A percentile compares a stretch with the other conserved stretches of the same genome.
Conservation (phyloP, 23 tunicate genomes). For the Halocynthia roretzi region DNA sequence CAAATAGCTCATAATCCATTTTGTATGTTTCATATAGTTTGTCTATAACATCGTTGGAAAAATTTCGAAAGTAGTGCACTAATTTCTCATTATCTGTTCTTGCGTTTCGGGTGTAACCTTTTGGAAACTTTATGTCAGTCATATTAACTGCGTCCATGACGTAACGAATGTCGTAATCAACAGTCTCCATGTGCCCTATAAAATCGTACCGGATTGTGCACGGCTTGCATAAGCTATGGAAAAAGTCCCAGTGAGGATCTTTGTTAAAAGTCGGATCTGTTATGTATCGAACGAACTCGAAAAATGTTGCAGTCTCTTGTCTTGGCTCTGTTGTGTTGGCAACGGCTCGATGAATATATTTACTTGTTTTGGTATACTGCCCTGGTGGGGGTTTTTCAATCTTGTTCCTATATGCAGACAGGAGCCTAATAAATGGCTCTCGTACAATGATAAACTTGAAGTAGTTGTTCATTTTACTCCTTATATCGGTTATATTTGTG, state of each 20-base stretch:
- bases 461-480: background rate
- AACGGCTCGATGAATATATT: background rate
- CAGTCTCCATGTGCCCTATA: conserved; percentile 14
- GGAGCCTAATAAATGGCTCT: conserved; percentile 10
- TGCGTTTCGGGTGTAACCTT: background rate
- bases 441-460: conserved; percentile 14
- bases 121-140: conserved; percentile 2
- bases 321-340: background rate
- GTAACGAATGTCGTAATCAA: background rate
- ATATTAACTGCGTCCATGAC: background rate
- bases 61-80: background rate
- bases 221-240: conserved; percentile 10
- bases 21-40: conserved; percentile 11
- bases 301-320: background rate
- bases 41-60: background rate
- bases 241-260: conserved; percentile 8
- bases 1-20: conserved; percentile 15
- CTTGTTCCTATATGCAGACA: background rate
- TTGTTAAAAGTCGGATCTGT: background rate
- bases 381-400: background rate
- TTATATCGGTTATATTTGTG: background rate
- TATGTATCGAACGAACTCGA: conserved; percentile 1
- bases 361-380: background rate
- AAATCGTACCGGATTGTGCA: conserved; percentile 17
- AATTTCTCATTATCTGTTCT: background rate